Evolutionary conservation across 2,888 invertebrate species (phyloP).

Genomic region (Oligia latruncula): DNA sequence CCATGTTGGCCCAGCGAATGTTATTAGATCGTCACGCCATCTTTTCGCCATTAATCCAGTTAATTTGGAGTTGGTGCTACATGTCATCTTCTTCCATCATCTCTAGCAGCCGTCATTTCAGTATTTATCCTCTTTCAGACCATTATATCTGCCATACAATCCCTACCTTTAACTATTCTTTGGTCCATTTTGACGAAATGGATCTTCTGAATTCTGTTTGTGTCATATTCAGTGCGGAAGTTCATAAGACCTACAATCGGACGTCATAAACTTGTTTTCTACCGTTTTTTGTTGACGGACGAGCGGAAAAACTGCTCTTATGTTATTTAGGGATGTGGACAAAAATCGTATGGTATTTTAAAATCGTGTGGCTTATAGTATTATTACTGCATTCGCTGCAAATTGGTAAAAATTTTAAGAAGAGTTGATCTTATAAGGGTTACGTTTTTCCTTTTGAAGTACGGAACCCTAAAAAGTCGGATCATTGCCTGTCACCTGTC

Average conservation of each 20-base stretch:
- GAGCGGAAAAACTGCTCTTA: conserved; percentile 20
- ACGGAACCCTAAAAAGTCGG: no score
- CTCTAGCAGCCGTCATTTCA: neutral
- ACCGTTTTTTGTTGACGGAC: conserved; percentile 44
- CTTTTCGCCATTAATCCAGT: neutral
- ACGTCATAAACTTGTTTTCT: conserved; percentile 59
- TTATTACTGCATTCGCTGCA: no score
- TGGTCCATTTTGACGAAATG: neutral
- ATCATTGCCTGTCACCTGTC: no score
- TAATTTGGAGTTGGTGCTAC: neutral
- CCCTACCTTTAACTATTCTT: neutral
- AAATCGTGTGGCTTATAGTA: neutral
- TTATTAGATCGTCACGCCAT: no score
- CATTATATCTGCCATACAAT: neutral
- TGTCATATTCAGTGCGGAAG: conserved; percentile 19
- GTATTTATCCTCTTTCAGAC: no score
- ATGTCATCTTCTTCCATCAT: neutral
- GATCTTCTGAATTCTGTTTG: conserved; percentile 18
- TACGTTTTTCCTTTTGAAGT: no score
- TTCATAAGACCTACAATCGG: conserved; percentile 40
- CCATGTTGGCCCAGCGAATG: no score
- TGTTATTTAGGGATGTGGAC: neutral
- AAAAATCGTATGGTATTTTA: neutral
- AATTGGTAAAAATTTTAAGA: no score
- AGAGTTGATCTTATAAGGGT: no score